phyloP scores from a whole-genome alignment of 2,797 vertebrate species.

The Hafferia zeledoni region DNA sequence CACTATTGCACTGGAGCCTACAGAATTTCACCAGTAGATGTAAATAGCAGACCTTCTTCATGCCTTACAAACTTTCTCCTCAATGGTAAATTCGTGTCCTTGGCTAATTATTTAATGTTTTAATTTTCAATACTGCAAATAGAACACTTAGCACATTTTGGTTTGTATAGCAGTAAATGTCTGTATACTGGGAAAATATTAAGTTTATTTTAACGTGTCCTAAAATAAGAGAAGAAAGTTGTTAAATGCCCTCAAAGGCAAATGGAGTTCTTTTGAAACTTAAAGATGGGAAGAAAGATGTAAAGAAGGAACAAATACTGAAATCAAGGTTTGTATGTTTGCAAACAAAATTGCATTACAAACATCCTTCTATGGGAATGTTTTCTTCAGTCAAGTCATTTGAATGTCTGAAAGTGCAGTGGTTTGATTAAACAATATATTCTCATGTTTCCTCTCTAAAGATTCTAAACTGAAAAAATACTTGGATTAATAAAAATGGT shows the following conservation, averaged over 20 bases:
- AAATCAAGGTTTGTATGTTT: background rate
- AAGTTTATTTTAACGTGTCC: background rate
- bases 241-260: background rate
- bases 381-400: background rate
- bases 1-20: slow-evolving; percentile 98
- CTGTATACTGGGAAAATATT: background rate
- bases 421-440: background rate
- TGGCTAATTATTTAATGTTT: background rate
- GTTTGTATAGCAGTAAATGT: background rate
- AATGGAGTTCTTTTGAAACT: background rate
- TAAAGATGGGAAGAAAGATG: background rate
- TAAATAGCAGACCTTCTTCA: slow-evolving; percentile 97
- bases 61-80: slow-evolving; percentile 98
- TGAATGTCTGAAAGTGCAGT: background rate
- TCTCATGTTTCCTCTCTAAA: background rate
- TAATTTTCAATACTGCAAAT: background rate
- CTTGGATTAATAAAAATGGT: background rate
- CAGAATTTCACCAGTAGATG: slow-evolving; percentile 97
- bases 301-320: background rate
- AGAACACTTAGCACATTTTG: background rate
- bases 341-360: background rate
- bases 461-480: background rate
- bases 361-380: background rate
- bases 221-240: background rate
- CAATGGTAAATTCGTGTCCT: slow-evolving; percentile 83